Percentiles rank a stretch among this genome's conserved stretches.
Conservation (phyloP, 2,888 invertebrate genomes). For the Cephus rjabovi region DNA sequence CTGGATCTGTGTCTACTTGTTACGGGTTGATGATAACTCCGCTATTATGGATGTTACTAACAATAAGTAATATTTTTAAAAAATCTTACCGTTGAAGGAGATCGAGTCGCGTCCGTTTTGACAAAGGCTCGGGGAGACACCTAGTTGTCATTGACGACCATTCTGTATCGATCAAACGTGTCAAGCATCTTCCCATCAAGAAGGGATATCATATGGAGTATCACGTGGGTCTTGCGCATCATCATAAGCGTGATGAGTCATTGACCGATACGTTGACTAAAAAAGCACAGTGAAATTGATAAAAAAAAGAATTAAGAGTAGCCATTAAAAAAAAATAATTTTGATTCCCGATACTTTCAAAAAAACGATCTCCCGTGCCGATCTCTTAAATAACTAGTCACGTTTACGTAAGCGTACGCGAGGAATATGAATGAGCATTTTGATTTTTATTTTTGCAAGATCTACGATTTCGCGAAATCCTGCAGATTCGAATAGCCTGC, state of each 20-base stretch:
- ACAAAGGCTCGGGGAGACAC: conserved; percentile 18
- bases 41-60: background rate
- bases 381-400: background rate
- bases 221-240: background rate
- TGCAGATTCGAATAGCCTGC: background rate
- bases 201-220: background rate
- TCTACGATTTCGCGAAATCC: background rate
- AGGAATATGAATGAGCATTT: background rate
- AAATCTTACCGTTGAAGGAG: conserved; percentile 28
- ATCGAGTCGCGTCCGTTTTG: conserved; percentile 23
- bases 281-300: background rate
- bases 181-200: background rate
- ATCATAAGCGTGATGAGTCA: background rate
- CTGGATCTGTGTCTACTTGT: background rate
- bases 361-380: background rate
- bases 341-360: background rate
- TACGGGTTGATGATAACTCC: background rate
- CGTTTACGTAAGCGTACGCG: background rate
- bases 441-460: background rate
- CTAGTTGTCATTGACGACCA: conserved; percentile 30
- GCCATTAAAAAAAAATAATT: background rate
- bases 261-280: background rate
- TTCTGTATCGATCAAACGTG: conserved; percentile 33
- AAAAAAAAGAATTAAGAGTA: background rate
- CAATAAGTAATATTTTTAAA: conserved; percentile 4